Percentiles rank a stretch among this genome's conserved stretches.
phyloP scores from a whole-genome alignment of 1,140 invertebrate genomes.

The Drosophila burlai region DNA sequence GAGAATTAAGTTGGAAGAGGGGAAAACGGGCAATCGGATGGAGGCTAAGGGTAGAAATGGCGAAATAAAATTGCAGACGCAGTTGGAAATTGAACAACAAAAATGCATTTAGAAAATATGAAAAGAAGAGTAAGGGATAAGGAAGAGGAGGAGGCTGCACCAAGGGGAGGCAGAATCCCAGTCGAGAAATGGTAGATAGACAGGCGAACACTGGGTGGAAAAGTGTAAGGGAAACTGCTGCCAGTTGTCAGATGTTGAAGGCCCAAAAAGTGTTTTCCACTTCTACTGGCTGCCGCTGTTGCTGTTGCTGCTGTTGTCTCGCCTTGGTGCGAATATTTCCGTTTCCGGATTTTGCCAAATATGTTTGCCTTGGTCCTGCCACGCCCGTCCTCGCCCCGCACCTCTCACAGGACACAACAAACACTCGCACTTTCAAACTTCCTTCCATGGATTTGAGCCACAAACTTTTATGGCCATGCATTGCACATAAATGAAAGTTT shows the following conservation, averaged over 20 bases:
- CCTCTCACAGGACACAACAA: conserved; percentile 51
- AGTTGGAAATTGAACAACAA: conserved; percentile 81
- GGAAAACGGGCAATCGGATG: background rate
- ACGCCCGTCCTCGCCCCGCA: conserved; percentile 1
- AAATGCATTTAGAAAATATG: conserved; percentile 82
- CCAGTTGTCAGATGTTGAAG: conserved; percentile 69
- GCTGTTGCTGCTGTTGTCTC: conserved; percentile 63
- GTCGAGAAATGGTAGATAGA: conserved; percentile 49
- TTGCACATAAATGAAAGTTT: conserved; percentile 81
- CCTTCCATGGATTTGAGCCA: conserved; percentile 33
- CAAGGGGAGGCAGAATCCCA: conserved; percentile 17
- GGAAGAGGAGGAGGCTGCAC: background rate
- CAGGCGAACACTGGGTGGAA: conserved; percentile 57
- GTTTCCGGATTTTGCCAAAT: conserved; percentile 80
- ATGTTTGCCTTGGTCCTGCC: conserved; percentile 69
- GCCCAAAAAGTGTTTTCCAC: conserved; percentile 58
- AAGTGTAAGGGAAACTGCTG: conserved; percentile 22
- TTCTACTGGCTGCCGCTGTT: conserved; percentile 28
- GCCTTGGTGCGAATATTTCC: conserved; percentile 81
- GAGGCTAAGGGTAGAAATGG: conserved; percentile 17
- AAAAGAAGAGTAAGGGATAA: conserved; percentile 34
- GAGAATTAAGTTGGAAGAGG: conserved; percentile 30
- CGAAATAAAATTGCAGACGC: conserved; percentile 80
- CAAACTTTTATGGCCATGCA: conserved; percentile 80
- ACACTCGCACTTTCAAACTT: conserved; percentile 80